Evolutionary conservation across 2,797 vertebrate species (phyloP), one percentile per base, ranked within the genome.

Genomic region (Cuculus canorus): DNA sequence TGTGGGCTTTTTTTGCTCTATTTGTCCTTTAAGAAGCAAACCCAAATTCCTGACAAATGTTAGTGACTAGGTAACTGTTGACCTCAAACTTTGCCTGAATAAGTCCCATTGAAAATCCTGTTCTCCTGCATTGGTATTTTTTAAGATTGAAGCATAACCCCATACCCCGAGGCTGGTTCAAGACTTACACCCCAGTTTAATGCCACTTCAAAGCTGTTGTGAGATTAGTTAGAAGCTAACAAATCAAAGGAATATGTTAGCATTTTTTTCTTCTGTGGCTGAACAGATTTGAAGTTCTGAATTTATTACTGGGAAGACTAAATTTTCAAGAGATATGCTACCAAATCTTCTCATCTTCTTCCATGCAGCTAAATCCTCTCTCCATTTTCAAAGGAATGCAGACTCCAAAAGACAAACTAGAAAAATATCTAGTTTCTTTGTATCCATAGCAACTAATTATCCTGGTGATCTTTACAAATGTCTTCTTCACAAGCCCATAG

Each of bases 371-470:
- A 90, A 81, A 86, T 37, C 33, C 37, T 73, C 39, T 63, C 54
- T 59, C n/a, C 14, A 25, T 88, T 81, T 86, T 86, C 65, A 94
- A 52, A 86, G 53, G 60, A 64, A 56, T 32, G 23, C 35, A 81
- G 54, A 64, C 48, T 83, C 63, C 52, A 63, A 90, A 94, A 61
- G 37, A 52, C 11, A 52, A 2, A 3, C 27, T 47, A 45, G 43
- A 86, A 79, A 37, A 54, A 1, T 12, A 5, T 70, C 64, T 69
- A 2, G 43, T 65, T 85, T 52, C 54, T 84, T 83, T 63, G 63
- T 95, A 68, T 92, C 95, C 84, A 82, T 73, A 56, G 50, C 43
- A 95, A 94, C 70, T 18, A 16, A 41, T 90, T 71, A 79, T 72
- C 50, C 47, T 37, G 18, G 28, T 56, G 69, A 72, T 83, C 77